These are phyloP conservation scores for Atherix ibis DNA, from an alignment of 2,888 invertebrate genomes.

Conservation along the genomic window DNA sequence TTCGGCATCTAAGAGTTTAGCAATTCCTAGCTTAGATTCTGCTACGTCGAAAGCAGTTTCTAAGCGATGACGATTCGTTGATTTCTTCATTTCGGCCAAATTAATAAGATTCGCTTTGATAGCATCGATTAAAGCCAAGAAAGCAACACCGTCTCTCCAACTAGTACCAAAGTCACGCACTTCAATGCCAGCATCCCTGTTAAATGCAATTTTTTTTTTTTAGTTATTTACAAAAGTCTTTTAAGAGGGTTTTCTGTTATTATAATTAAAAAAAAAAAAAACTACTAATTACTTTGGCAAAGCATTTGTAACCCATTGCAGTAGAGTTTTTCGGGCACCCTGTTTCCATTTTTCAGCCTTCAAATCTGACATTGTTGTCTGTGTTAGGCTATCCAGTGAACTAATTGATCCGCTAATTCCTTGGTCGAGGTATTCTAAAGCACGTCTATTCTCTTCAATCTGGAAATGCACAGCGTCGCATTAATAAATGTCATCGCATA, in stretches of 20 bases:
- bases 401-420: slow-evolving; percentile 64
- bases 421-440: slow-evolving; percentile 70
- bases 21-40: slow-evolving; percentile 79
- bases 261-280: too few relatives aligned
- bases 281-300: slow-evolving; percentile 69
- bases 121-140: slow-evolving; percentile 87
- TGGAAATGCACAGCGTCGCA: too few relatives aligned
- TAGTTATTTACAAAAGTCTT: too few relatives aligned
- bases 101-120: slow-evolving; percentile 87
- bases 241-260: too few relatives aligned
- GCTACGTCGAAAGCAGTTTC: slow-evolving; percentile 90
- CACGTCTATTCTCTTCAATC: slow-evolving; percentile 91
- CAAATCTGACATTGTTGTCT: slow-evolving; percentile 37
- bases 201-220: too few relatives aligned
- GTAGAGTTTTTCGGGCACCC: slow-evolving; percentile 77
- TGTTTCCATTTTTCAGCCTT: slow-evolving; percentile 62
- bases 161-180: slow-evolving; percentile 88
- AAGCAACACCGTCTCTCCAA: slow-evolving; percentile 92
- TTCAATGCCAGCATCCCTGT: slow-evolving; percentile 70
- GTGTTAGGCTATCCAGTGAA: slow-evolving; percentile 63
- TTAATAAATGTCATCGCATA: too few relatives aligned
- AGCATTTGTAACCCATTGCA: slow-evolving; percentile 90
- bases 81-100: slow-evolving; percentile 61
- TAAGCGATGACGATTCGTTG: slow-evolving; percentile 65
- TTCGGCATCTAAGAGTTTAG: slow-evolving; percentile 82